Evolutionary conservation across 2,888 invertebrate species (phyloP), one percentile per base, ranked within the genome.

Genomic region (Cynaeus angustus): DNA sequence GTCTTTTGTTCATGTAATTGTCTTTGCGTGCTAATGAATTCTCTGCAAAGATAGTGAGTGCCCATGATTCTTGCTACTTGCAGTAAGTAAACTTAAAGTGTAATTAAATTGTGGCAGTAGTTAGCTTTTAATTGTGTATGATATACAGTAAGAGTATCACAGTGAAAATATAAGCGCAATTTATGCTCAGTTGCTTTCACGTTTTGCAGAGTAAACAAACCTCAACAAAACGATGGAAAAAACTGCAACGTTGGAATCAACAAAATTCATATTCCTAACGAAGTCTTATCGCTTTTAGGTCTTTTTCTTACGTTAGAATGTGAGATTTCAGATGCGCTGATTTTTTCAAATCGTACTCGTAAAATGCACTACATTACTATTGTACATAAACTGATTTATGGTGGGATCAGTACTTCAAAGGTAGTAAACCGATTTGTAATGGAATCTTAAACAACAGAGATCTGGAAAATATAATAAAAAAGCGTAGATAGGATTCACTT

Each of bases 61-160:
- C 10, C 38, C 16, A 37, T 16, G 38, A 13, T 45, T 45, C 33
- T 14, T 45, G 59, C 16, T n/a, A 30, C 41, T 41, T 4, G 56
- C 41, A 41, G 41, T 38, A 59, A 59, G 59, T 46, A 46, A 59
- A 59, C 45, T 46, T 59, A 3, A 50, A 48, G 12, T 46, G 65
- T 48, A 71, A 58, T 56, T 70, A 45, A 41, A 68, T 28, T 59
- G 61, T 72, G 38, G 67, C 46, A 58, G 7, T 62, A 62, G 52
- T 52, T 38, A 52, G 41, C 38, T 62, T 52, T 62, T 62, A 62
- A 62, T 62, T 62, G 52, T 50, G 38, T 33, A 56, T 59, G 46
- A 59, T 59, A 59, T 59, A 59, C 45, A 45, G 59, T 33, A 30
- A 59, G 46, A 59, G 59, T 13, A 26, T 45, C 46, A 26, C 16